These are phyloP conservation scores for Priocnemis perturbator DNA, from an alignment of 2,888 invertebrate genomes.

Conservation along the genomic window DNA sequence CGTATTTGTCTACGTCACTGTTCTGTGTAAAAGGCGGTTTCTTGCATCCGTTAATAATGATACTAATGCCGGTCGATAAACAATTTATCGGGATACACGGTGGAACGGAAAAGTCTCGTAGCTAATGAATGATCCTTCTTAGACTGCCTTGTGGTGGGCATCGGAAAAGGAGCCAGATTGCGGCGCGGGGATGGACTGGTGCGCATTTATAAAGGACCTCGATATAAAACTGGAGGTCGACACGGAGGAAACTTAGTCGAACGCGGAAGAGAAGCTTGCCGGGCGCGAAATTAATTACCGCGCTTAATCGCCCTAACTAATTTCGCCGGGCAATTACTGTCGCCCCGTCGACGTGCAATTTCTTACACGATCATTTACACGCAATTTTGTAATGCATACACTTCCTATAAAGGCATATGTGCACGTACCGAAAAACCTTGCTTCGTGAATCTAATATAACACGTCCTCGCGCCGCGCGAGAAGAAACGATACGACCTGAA, in stretches of 20 bases:
- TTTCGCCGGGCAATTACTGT: no score
- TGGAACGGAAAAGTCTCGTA: neutral
- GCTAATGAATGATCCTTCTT: slow-evolving; percentile 1
- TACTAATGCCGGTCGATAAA: neutral
- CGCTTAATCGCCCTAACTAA: neutral
- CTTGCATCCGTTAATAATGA: slow-evolving; percentile 7
- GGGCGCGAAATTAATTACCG: neutral
- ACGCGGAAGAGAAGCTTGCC: slow-evolving; percentile 6
- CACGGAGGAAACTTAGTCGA: slow-evolving; percentile 4
- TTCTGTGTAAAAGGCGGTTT: slow-evolving; percentile 3
- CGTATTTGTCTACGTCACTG: neutral
- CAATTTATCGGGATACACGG: no score
- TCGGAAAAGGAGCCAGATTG: slow-evolving; percentile 73
- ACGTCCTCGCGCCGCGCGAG: no score
- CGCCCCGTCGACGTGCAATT: no score
- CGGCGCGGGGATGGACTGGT: slow-evolving; percentile 76
- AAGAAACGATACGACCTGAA: no score
- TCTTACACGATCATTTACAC: no score
- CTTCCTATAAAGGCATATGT: no score
- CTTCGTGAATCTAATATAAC: no score
- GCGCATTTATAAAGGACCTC: slow-evolving; percentile 75
- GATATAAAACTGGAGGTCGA: slow-evolving; percentile 69
- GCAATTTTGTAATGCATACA: no score
- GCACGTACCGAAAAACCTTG: no score
- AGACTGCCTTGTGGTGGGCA: slow-evolving; percentile 76